Conservation (phyloP, 2,888 invertebrate species). For the Ischnus inquisitorius region DNA sequence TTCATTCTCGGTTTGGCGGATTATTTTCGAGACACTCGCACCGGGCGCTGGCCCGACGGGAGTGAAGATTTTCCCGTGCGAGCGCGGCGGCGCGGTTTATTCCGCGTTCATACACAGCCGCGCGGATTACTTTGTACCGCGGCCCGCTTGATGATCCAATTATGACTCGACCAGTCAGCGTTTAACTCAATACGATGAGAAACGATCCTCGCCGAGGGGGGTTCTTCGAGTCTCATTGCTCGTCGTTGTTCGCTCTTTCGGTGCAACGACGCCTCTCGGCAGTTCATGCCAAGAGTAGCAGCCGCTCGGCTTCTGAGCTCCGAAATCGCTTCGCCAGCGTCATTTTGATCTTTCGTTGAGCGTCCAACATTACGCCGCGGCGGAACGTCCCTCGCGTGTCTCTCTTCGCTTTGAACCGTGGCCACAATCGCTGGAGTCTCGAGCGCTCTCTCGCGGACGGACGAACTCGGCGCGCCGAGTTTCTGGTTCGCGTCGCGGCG, state of each 20-base stretch:
- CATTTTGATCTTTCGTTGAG: slow-evolving; percentile 64
- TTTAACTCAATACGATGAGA: slow-evolving; percentile 47
- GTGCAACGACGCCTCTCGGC: neutral
- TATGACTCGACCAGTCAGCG: slow-evolving; percentile 52
- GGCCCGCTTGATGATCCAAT: slow-evolving; percentile 58
- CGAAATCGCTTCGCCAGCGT: slow-evolving; percentile 49
- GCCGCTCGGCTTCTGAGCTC: neutral
- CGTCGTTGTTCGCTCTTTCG: slow-evolving; percentile 7
- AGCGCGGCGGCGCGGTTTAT: slow-evolving; percentile 15
- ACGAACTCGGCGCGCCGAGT: slow-evolving; percentile 37
- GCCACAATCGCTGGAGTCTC: slow-evolving; percentile 31
- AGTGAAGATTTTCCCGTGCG: slow-evolving; percentile 33
- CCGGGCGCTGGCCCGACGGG: slow-evolving; percentile 26
- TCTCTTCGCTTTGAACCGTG: slow-evolving; percentile 59
- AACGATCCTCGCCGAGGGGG: slow-evolving; percentile 38
- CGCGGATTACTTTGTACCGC: slow-evolving; percentile 39
- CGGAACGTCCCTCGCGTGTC: slow-evolving; percentile 28
- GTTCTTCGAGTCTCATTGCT: neutral
- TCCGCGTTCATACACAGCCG: neutral
- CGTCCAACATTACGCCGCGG: slow-evolving; percentile 3
- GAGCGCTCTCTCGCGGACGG: slow-evolving; percentile 36
- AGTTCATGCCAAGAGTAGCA: neutral
- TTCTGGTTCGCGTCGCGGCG: slow-evolving; percentile 3
- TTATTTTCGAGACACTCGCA: neutral
- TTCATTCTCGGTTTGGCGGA: slow-evolving; percentile 9